A percentile compares a stretch with the other conserved stretches of the same genome.
Conservation (phyloP, 2,797 vertebrate species). For the Selene dorsalis region DNA sequence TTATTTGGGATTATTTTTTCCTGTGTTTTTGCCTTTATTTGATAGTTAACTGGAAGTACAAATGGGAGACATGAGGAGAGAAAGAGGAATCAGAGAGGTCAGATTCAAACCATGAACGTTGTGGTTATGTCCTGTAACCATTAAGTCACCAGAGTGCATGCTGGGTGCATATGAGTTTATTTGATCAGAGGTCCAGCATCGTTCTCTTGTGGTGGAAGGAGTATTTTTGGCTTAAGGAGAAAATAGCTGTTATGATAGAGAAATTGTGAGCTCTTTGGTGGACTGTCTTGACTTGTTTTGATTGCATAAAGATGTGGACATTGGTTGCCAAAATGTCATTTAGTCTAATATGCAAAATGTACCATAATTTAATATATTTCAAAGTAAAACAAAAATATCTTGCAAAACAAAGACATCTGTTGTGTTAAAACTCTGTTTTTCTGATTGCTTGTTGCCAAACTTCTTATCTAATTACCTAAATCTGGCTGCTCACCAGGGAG, state of each 20-base stretch:
- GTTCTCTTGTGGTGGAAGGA: conserved; percentile 7
- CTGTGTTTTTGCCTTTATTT: too few relatives aligned
- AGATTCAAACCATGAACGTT: too few relatives aligned
- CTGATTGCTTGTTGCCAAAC: conserved; percentile 39
- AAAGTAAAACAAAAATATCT: conserved; percentile 17
- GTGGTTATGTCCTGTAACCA: too few relatives aligned
- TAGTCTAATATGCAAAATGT: conserved; percentile 25
- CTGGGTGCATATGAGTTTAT: conserved; percentile 20
- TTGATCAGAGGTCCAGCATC: conserved; percentile 19
- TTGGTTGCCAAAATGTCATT: conserved; percentile 37
- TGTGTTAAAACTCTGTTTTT: not conserved
- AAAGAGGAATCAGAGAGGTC: too few relatives aligned
- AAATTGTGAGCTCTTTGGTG: conserved; percentile 10
- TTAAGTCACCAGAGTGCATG: too few relatives aligned
- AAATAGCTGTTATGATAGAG: conserved; percentile 30
- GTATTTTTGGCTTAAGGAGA: conserved; percentile 7
- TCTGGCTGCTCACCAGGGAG: conserved; percentile 26
- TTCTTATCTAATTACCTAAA: conserved; percentile 43
- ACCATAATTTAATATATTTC: conserved; percentile 29
- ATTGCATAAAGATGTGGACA: conserved; percentile 14
- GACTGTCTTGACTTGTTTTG: conserved; percentile 21
- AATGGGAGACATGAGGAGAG: too few relatives aligned
- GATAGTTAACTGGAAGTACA: too few relatives aligned
- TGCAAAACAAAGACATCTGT: conserved; percentile 44
- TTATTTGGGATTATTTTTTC: not conserved